Evolutionary conservation across 2,797 vertebrate genomes (phyloP).

Genomic region (Oryzias dopingdopingensis): DNA sequence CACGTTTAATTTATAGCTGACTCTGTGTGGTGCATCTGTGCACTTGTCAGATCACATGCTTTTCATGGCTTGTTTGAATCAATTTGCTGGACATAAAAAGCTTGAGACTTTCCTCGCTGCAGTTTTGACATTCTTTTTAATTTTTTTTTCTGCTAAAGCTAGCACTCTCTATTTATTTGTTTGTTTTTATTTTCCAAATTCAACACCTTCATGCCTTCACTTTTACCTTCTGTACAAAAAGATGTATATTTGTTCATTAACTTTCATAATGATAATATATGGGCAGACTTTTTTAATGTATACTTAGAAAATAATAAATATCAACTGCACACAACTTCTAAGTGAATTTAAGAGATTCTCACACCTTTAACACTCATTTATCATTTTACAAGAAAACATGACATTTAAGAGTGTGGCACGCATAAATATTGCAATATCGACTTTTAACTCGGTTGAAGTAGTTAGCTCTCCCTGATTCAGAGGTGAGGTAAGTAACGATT

Average conservation of each 20-base stretch:
- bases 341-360: slow-evolving; percentile 77
- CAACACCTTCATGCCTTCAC: slow-evolving; percentile 91
- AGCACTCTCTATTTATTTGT: slow-evolving; percentile 97
- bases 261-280: slow-evolving; percentile 84
- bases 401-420: too few relatives aligned
- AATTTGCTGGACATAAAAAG: slow-evolving; percentile 75
- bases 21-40: slow-evolving; percentile 45
- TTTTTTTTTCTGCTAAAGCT: slow-evolving; percentile 73
- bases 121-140: slow-evolving; percentile 47
- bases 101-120: slow-evolving; percentile 68
- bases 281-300: slow-evolving; percentile 83
- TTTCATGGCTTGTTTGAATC: slow-evolving; percentile 59
- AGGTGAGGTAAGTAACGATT: too few relatives aligned
- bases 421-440: too few relatives aligned
- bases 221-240: slow-evolving; percentile 83
- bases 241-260: slow-evolving; percentile 85
- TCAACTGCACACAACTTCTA: slow-evolving; percentile 91
- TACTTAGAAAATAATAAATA: slow-evolving; percentile 90
- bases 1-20: slow-evolving; percentile 79
- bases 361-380: slow-evolving; percentile 60
- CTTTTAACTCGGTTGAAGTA: too few relatives aligned
- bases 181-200: slow-evolving; percentile 83
- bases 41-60: slow-evolving; percentile 38
- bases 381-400: too few relatives aligned
- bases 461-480: too few relatives aligned